phyloP scores from a whole-genome alignment of 2,113 vertebrate species.

The Pyxicephalus adspersus region DNA sequence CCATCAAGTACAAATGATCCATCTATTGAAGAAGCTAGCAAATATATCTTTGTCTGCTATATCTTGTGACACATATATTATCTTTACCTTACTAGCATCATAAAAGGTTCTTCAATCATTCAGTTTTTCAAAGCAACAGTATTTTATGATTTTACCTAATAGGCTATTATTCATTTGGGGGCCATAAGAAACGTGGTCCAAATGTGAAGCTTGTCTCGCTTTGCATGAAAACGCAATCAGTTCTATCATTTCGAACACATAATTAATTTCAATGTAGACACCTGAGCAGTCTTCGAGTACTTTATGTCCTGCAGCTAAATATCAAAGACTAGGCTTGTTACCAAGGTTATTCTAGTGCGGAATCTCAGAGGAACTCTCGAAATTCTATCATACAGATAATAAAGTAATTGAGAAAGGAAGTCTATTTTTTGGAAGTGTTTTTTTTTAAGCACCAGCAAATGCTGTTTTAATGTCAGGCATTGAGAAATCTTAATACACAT shows the following conservation, averaged over 20 bases:
- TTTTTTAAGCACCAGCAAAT: too few relatives aligned
- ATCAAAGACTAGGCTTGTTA: conserved; percentile 36
- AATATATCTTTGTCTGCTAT: conserved; percentile 22
- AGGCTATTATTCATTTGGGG: conserved; percentile 30
- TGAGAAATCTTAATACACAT: too few relatives aligned
- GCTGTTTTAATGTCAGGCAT: too few relatives aligned
- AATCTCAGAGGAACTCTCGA: conserved; percentile 29
- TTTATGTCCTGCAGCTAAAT: conserved; percentile 43
- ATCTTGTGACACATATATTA: neutral
- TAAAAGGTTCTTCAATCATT: conserved; percentile 26
- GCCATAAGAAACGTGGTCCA: conserved; percentile 2
- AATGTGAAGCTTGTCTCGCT: conserved; percentile 22
- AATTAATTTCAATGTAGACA: conserved; percentile 40
- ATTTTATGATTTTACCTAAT: conserved; percentile 39
- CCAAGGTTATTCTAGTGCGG: conserved; percentile 29
- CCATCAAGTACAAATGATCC: too few relatives aligned
- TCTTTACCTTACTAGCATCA: conserved; percentile 8
- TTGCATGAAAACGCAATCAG: conserved; percentile 33
- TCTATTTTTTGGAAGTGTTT: neutral
- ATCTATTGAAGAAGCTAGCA: neutral
- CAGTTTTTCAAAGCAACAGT: conserved; percentile 12
- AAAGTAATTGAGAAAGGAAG: neutral
- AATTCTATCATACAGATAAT: conserved; percentile 38
- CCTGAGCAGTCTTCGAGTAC: conserved; percentile 31
- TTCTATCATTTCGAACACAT: conserved; percentile 40